Conservation (phyloP, 2,113 vertebrate genomes). For the Galbula dea region DNA sequence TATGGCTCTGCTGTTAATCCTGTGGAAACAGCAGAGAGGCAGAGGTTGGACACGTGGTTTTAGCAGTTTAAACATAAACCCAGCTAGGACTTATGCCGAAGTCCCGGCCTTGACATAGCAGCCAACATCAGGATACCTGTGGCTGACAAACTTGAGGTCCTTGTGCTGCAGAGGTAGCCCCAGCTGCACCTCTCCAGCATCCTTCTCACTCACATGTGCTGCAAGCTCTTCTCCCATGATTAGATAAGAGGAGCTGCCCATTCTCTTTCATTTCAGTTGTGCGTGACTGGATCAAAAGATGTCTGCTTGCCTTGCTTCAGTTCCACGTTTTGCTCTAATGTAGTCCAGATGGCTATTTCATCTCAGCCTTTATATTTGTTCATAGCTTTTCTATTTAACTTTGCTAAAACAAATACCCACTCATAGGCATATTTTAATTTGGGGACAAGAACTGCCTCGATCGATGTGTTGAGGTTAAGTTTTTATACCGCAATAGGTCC, state of each 20-base stretch:
- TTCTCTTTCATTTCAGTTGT: slow-evolving; percentile 45
- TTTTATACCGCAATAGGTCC: slow-evolving; percentile 10
- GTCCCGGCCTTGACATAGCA: background rate
- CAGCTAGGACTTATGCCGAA: background rate
- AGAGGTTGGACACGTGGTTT: background rate
- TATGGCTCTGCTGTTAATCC: background rate
- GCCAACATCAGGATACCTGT: accelerated
- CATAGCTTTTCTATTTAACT: slow-evolving; percentile 42
- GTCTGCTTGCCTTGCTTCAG: background rate
- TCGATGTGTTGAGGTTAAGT: slow-evolving; percentile 35
- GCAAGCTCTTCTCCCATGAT: background rate
- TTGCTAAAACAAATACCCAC: slow-evolving; percentile 46
- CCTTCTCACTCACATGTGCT: background rate
- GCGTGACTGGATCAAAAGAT: slow-evolving; percentile 51
- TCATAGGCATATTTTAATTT: slow-evolving; percentile 21
- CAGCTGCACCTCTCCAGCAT: background rate
- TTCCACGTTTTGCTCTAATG: slow-evolving; percentile 1
- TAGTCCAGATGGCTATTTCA: slow-evolving; percentile 50
- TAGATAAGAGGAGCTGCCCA: slow-evolving; percentile 28
- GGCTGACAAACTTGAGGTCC: background rate
- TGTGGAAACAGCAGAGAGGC: background rate
- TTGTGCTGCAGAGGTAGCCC: background rate
- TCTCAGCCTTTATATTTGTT: slow-evolving; percentile 31
- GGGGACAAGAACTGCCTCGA: slow-evolving; percentile 29
- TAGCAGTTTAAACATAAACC: background rate